Conservation (phyloP, 2,113 vertebrate species). For the Elaphurus davidianus region DNA sequence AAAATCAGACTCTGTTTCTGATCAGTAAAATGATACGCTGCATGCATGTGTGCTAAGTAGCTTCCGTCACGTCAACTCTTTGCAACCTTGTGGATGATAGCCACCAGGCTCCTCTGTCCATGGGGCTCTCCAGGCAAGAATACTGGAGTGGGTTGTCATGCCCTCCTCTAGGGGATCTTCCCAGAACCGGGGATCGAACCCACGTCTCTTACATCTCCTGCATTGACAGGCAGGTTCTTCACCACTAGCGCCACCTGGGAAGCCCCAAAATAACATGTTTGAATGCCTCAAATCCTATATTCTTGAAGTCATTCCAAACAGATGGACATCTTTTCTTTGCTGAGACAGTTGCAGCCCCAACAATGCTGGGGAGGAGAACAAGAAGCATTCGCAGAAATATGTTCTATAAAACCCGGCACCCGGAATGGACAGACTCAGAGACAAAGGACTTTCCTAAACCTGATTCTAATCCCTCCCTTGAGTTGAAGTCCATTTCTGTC, state of each 20-base stretch:
- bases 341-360: background rate
- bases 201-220: background rate
- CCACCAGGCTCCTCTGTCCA: background rate
- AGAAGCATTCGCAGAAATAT: background rate
- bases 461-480: background rate
- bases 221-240: background rate
- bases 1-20: background rate
- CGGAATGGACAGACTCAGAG: rapidly evolving
- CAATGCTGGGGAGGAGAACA: background rate
- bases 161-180: background rate
- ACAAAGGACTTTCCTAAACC: background rate
- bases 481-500: background rate
- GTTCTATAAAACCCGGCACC: background rate
- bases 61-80: background rate
- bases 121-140: background rate
- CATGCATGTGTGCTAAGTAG: background rate
- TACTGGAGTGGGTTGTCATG: background rate
- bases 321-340: background rate
- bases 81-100: background rate
- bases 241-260: background rate
- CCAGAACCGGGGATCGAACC: background rate
- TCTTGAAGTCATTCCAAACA: background rate
- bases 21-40: background rate
- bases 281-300: background rate
- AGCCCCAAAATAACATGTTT: background rate